Percentiles rank a stretch among this genome's conserved stretches.
Conservation (phyloP, 2,888 invertebrate genomes). For the Agrochola circellaris region DNA sequence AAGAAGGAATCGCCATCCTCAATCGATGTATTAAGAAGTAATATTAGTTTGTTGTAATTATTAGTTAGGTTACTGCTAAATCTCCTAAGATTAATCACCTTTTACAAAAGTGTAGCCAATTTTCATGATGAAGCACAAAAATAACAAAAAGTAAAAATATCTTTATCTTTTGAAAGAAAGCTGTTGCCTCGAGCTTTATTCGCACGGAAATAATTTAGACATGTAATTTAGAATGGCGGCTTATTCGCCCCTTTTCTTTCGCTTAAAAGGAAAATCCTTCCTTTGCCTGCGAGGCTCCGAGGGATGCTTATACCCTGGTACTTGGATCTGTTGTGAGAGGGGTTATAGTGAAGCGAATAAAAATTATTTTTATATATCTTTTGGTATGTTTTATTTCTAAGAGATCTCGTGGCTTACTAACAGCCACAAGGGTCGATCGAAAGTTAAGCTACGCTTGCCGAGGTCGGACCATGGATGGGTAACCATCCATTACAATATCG, state of each 20-base stretch:
- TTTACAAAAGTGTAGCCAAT: conserved; percentile 5
- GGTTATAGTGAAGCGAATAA: neutral
- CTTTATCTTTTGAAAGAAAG: conserved; percentile 49
- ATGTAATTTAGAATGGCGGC: conserved; percentile 54
- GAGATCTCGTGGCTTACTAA: neutral
- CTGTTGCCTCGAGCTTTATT: conserved; percentile 49
- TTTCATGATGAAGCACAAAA: conserved; percentile 27
- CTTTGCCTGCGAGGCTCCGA: conserved; percentile 18
- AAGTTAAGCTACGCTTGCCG: neutral
- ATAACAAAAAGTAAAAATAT: conserved; percentile 45
- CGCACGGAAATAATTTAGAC: conserved; percentile 54
- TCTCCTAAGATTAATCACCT: neutral
- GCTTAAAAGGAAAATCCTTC: conserved; percentile 42
- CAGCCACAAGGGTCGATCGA: neutral
- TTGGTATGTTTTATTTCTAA: neutral
- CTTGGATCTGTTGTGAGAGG: conserved; percentile 11
- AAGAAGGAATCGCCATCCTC: neutral
- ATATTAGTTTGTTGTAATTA: neutral
- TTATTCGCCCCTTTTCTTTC: conserved; percentile 49
- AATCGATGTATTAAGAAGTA: neutral
- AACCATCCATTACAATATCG: neutral
- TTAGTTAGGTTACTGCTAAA: neutral
- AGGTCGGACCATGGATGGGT: neutral
- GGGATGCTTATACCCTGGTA: conserved; percentile 4
- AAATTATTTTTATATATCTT: neutral